phyloP scores from a whole-genome alignment of 2,113 vertebrate genomes.

The Canis aureus region DNA sequence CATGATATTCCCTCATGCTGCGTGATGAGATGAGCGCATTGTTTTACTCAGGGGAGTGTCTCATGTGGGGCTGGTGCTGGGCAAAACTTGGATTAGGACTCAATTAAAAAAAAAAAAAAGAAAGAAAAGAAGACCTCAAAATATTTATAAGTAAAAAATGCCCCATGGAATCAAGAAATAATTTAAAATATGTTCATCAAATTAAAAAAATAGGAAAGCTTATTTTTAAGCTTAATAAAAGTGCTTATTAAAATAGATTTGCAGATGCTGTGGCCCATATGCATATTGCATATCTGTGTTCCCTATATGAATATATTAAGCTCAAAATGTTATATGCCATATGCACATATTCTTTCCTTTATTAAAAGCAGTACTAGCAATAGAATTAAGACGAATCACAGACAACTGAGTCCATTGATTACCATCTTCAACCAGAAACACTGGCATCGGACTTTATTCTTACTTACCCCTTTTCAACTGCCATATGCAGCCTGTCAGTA shows the following conservation, averaged over 20 bases:
- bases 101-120: neutral
- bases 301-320: constrained; percentile 64
- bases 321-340: constrained; percentile 42
- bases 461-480: rapidly evolving
- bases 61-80: rapidly evolving
- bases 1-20: neutral
- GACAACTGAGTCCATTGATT: neutral
- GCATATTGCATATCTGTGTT: constrained; percentile 10
- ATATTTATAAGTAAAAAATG: constrained; percentile 34
- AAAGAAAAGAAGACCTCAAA: neutral
- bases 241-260: constrained; percentile 74
- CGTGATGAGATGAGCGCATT: rapidly evolving
- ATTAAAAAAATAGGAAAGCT: constrained; percentile 25
- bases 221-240: constrained; percentile 71
- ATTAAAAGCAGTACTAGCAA: neutral
- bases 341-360: neutral
- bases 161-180: constrained; percentile 40
- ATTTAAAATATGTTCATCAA: constrained; percentile 60
- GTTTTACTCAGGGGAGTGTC: neutral
- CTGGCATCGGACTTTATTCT: rapidly evolving
- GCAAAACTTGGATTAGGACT: neutral
- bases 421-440: neutral
- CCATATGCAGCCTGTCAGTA: rapidly evolving
- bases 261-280: constrained; percentile 63
- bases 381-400: neutral